A percentile compares a stretch with the other conserved stretches of the same genome.
phyloP scores from a whole-genome alignment of 2,888 invertebrate genomes.

The Eupithecia insigniata region DNA sequence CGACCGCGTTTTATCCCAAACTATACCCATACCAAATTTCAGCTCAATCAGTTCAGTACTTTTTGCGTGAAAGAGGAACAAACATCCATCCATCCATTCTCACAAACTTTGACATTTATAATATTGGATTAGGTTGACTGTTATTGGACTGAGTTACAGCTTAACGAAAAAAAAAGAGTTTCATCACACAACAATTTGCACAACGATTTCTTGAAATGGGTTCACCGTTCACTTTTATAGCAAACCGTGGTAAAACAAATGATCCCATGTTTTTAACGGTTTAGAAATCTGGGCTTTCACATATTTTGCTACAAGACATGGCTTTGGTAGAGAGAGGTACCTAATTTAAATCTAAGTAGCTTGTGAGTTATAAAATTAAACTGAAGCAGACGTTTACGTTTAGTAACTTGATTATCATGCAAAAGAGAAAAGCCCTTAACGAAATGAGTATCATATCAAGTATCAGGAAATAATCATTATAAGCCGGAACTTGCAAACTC shows the following conservation, averaged over 20 bases:
- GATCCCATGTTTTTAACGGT: conserved; percentile 12
- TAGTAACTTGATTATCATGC: background rate
- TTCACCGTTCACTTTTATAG: conserved; percentile 47
- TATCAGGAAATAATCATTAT: conserved; percentile 6
- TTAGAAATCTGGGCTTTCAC: background rate
- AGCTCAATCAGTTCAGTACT: too few species aligned
- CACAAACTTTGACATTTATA: too few species aligned
- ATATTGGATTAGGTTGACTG: too few species aligned
- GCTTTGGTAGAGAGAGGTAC: background rate
- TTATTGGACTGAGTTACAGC: background rate
- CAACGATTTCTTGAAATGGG: conserved; percentile 52
- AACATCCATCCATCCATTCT: too few species aligned
- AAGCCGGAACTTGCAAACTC: background rate
- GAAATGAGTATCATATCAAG: background rate
- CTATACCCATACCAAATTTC: too few species aligned
- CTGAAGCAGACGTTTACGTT: background rate
- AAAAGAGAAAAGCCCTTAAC: background rate
- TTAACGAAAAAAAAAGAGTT: conserved; percentile 7
- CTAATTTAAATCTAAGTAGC: background rate
- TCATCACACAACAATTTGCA: conserved; percentile 58
- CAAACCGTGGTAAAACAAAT: conserved; percentile 12
- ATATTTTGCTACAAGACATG: background rate
- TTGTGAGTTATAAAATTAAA: background rate
- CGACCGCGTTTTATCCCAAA: too few species aligned
- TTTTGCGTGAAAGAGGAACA: too few species aligned